Evolutionary conservation across 2,797 vertebrate species (phyloP).

Genomic region (Clarias pachynema): DNA sequence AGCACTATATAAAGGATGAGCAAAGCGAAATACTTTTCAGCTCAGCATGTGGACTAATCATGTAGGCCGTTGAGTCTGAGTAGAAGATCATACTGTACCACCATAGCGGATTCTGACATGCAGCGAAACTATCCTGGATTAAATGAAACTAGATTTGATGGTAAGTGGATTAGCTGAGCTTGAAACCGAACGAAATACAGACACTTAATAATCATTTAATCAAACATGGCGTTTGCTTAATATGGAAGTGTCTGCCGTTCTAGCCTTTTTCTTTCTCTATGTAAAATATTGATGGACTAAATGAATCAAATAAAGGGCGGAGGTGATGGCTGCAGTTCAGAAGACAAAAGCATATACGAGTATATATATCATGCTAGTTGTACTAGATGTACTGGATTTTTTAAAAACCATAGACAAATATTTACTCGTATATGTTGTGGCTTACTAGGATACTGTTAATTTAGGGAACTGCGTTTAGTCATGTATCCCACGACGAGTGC

Average conservation of each 20-base stretch:
- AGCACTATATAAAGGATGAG: not conserved
- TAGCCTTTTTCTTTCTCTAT: not conserved
- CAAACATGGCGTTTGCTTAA: constrained; percentile 71
- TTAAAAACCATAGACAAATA: not conserved
- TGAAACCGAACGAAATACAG: constrained; percentile 66
- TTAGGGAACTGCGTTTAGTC: not conserved
- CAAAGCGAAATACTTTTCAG: not conserved
- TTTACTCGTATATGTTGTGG: not conserved
- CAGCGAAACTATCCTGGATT: constrained; percentile 40
- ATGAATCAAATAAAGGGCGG: not conserved
- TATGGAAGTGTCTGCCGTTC: constrained; percentile 49
- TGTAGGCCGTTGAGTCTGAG: constrained; percentile 13
- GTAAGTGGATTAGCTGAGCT: constrained; percentile 80
- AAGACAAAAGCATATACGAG: not conserved
- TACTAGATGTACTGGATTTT: not conserved
- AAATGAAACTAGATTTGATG: constrained; percentile 67
- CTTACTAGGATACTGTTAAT: not conserved
- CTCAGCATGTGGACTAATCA: not conserved
- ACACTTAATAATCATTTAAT: constrained; percentile 72
- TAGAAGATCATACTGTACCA: constrained; percentile 36
- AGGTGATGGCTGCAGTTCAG: not conserved
- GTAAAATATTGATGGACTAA: not conserved
- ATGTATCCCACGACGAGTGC: constrained; percentile 9
- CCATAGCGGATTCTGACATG: constrained; percentile 57
- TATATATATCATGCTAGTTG: not conserved